Evolutionary conservation across 2,888 invertebrate species (phyloP), one percentile per base, ranked within the genome.

Genomic region (Eurytoma adleriae): DNA sequence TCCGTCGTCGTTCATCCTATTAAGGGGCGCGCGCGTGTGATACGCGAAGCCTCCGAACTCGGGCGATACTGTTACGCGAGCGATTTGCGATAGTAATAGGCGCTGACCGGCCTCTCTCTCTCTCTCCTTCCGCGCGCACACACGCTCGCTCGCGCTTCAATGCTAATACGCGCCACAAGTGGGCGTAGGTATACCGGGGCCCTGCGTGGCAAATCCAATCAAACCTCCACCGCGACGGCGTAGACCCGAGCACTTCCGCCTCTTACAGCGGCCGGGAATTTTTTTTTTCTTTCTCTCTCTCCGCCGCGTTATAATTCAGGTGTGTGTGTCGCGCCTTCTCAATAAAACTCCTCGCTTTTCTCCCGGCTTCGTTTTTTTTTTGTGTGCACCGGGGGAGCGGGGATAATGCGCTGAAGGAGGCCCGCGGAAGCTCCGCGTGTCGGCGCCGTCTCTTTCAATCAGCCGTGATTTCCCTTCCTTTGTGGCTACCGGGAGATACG

Each of bases 161-260:
- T 87, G 85, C 84, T 86, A 86, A 87, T 86, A 82, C 82, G 83
- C 84, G 83, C 83, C 83, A 82, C 82, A 84, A 84, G 88, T 88
- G 86, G 87, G 88, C 86, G 88, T 84, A 82, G 40, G 30, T 76
- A 84, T 24, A 24, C 24, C 18, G 72, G 40, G 40, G 40, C 83
- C 72, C 84, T 84, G 87, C 88, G 87, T 89, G 83, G 86, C 88
- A 88, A 89, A 89, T 90, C 86, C 87, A 89, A 89, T 89, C 89
- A 89, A 87, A 88, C 84, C 83, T 79, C 83, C 82, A 85, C 86
- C 83, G 85, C 83, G 81, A 83, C 61, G 79, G 13, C 18, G 18
- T 72, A 27, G 56, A 12, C 54, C 24, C 48, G 79, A 69, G 62
- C 80, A 74, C 70, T 79, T 81, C 77, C 78, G 78, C 81, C 78